Base-by-base conservation (phyloP, 2,113 vertebrate species). In the Symphodus melops region DNA sequence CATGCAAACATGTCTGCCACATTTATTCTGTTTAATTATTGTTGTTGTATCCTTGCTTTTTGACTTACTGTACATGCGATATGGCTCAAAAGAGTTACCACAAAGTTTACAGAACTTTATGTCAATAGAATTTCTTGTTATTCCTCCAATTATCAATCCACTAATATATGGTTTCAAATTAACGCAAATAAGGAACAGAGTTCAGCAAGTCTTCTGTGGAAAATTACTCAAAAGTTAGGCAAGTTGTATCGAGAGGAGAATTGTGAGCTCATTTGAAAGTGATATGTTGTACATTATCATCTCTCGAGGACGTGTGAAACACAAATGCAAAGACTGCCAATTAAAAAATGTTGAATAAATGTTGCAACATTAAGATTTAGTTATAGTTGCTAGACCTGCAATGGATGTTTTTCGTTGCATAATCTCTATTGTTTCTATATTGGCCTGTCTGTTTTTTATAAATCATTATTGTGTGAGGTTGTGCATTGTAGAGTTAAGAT, bases 1-100 rank as follows among this genome's bases (percentile, higher is more conserved):
- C 17, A 79, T 82, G 75, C 71, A 84, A 12, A 82, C 85, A 42
- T 84, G 82, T 66, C 0, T 84, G 1, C 85, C 82, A 55, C 78
- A 82, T 63, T 14, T 84, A 10, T 10, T 87, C 9, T 66, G 36
- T 68, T 64, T 87, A 13, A 10, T 51, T 0, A 16, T 17, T 5
- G 4, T 75, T 23, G 5, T 46, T 19, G n/a, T 1, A 1, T 72
- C 8, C 19, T 12, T 76, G 25, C 25, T 61, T 7, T 87, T 87
- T 79, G 85, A 87, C 61, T 62, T 84, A 36, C 4, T 84, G 59
- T 76, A 72, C 10, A 60, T 77, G 23, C 17, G 79, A 17, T 82
- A 63, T 39, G 72, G 85, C n/a, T 61, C 61, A 10, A 23, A 51
- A 20, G 0, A 13, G 0, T 4, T 82, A 39, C 3, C 75, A 25